Evolutionary conservation across 2,797 vertebrate species (phyloP), one percentile per base, ranked within the genome.

Genomic region (Chaunax sp.): DNA sequence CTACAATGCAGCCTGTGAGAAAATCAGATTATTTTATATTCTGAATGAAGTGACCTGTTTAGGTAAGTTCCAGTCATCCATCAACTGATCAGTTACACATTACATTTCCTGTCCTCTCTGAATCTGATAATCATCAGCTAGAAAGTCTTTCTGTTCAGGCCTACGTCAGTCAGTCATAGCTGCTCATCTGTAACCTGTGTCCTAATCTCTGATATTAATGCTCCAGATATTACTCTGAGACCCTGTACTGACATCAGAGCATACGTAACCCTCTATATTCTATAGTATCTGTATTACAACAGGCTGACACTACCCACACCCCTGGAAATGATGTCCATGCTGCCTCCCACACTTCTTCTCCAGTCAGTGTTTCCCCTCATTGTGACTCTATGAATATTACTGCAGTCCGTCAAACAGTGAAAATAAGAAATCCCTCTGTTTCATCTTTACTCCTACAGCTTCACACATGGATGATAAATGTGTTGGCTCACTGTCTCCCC

Each of bases 81-180:
- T 46, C 16, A 1, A 26, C 30, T 46, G 55, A 49, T 66, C 37
- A 73, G 41, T 54, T 25, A 53, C 47, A 40, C 30, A 50, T 46
- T 10, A 22, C 30, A 38, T 23, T n/a, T n/a, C n/a, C n/a, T n/a
- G n/a, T n/a, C n/a, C n/a, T 44, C 30, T 37, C 23, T 22, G 4
- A 58, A 7, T 52, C 30, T 6, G 9, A 11, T 18, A 52, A 46
- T 23, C 44, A 38, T 37, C 25, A 35, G 12, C 41, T 25, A 15
- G 4, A 5, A 38, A 35, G 12, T 12, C 25, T 37, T 14, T 47
- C 11, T 18, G 7, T 28, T 47, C 1, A 35, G 16, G n/a, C 20
- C 20, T 23, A 9, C 46, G 6, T 44, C 43, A 44, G 43, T 18
- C 13, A 11, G 26, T 28, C 20, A n/a, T n/a, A n/a, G n/a, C n/a